Conservation (phyloP, 2,888 invertebrate species). For the Acleris cristana region DNA sequence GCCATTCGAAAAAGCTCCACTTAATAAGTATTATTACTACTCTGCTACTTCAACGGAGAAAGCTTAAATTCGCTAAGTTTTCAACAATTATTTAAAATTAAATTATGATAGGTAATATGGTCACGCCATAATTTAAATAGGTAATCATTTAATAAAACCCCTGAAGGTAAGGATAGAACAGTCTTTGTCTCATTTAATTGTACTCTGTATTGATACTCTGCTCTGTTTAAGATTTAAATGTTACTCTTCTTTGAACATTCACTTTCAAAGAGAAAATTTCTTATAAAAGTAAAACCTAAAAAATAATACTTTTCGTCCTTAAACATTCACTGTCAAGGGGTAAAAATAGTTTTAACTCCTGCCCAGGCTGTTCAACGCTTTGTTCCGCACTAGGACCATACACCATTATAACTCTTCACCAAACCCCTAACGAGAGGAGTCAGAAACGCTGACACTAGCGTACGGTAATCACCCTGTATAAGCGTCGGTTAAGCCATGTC, state of each 20-base stretch:
- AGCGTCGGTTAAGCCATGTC: conserved; percentile 41
- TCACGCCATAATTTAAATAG: no score
- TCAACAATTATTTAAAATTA: conserved; percentile 3
- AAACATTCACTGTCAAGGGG: no score
- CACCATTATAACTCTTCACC: conserved; percentile 28
- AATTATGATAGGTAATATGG: neutral
- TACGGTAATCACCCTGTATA: conserved; percentile 69
- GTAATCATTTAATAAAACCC: no score
- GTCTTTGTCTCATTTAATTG: no score
- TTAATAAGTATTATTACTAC: conserved; percentile 59
- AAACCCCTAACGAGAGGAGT: conserved; percentile 73
- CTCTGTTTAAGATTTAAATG: no score
- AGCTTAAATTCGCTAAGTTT: conserved; percentile 21
- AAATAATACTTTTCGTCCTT: no score
- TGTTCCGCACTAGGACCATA: conserved; percentile 14
- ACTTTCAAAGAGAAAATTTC: no score
- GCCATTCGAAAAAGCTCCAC: conserved; percentile 65
- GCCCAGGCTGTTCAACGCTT: neutral
- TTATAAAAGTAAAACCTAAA: no score
- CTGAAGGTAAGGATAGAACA: no score
- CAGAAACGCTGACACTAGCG: conserved; percentile 80
- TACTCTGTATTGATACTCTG: no score
- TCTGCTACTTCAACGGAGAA: conserved; percentile 17
- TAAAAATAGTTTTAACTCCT: no score
- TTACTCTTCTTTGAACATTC: no score